Base-by-base conservation (phyloP, 2,113 vertebrate genomes). In the Nesospiza acunhae region DNA sequence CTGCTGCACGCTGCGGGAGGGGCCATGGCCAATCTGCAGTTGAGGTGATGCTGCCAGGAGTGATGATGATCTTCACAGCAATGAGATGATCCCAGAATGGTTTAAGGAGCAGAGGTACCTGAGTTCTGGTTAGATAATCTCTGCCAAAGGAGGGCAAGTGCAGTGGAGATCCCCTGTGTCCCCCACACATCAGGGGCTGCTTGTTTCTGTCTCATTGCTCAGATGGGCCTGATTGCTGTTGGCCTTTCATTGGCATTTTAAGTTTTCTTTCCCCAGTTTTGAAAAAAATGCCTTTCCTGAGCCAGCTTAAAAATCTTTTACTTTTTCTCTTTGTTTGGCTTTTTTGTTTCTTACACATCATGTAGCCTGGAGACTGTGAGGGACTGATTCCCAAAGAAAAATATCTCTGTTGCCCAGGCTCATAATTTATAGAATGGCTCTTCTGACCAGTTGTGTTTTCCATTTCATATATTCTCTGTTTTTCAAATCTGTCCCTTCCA, bases 361-460 rank as follows among this genome's bases (percentile, higher is more conserved):
- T 92, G 96, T 97, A 96, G 89, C 94, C 94, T 81, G 92, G 96
- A 97, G 97, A 97, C 83, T 19, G 70, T 0, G 15, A 94, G 88
- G 77, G 90, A 87, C 94, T 95, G 97, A 97, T 97, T 97, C 97
- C 96, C 86, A 97, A 96, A 97, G 96, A 97, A 97, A 98, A 97
- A 97, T 80, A 94, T 67, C 35, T 97, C 90, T 91, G 53, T 90
- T 97, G 96, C 83, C 92, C 90, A 94, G 92, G 95, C 80, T 95
- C 84, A 72, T 96, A 95, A 97, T 96, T 97, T 94, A 97, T 84
- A 95, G 97, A 94, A 59, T 24, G 68, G 33, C 53, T 81, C 87
- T 95, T 94, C 90, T 92, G 87, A 92, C 92, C 81, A 79, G 84
- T 97, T 92, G 89, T 91, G 74, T 93, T 96, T 97, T 95, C 91